Percentiles rank a stretch among this genome's conserved stretches.
phyloP scores from a whole-genome alignment of 2,888 invertebrate species.

The Macaria liturata region DNA sequence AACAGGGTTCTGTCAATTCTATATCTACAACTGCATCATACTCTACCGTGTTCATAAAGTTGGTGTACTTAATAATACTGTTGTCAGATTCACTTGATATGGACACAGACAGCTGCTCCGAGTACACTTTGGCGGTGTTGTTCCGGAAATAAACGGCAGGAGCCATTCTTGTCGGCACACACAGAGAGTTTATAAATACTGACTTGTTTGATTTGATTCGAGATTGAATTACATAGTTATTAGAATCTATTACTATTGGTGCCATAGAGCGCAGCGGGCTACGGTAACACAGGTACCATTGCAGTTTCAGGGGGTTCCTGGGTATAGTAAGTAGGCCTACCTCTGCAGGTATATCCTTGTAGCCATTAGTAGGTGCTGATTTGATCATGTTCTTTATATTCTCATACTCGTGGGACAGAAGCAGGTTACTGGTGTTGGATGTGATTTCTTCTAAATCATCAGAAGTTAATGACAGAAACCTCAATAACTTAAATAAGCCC shows the following conservation, averaged over 20 bases:
- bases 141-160: slow-evolving; percentile 63
- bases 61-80: slow-evolving; percentile 58
- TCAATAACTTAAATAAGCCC: slow-evolving; percentile 70
- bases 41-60: slow-evolving; percentile 65
- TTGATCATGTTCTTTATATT: slow-evolving; percentile 45
- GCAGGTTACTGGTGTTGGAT: slow-evolving; percentile 56
- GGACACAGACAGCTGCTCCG: slow-evolving; percentile 67
- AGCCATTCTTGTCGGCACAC: slow-evolving; percentile 72
- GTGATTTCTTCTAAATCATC: slow-evolving; percentile 68
- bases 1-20: slow-evolving; percentile 66
- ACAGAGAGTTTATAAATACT: slow-evolving; percentile 71
- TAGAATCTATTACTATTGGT: slow-evolving; percentile 65
- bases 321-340: slow-evolving; percentile 42
- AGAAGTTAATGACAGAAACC: slow-evolving; percentile 64
- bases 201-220: slow-evolving; percentile 71
- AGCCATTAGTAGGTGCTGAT: slow-evolving; percentile 30
- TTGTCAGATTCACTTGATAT: slow-evolving; percentile 64
- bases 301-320: slow-evolving; percentile 58
- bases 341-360: slow-evolving; percentile 35
- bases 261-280: slow-evolving; percentile 65
- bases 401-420: slow-evolving; percentile 57
- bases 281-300: slow-evolving; percentile 70
- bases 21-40: slow-evolving; percentile 73
- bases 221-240: slow-evolving; percentile 58
- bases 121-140: slow-evolving; percentile 59